Percentiles rank a stretch among this genome's conserved stretches.
phyloP scores from a whole-genome alignment of 1,140 invertebrate species.

The Wasmannia auropunctata region DNA sequence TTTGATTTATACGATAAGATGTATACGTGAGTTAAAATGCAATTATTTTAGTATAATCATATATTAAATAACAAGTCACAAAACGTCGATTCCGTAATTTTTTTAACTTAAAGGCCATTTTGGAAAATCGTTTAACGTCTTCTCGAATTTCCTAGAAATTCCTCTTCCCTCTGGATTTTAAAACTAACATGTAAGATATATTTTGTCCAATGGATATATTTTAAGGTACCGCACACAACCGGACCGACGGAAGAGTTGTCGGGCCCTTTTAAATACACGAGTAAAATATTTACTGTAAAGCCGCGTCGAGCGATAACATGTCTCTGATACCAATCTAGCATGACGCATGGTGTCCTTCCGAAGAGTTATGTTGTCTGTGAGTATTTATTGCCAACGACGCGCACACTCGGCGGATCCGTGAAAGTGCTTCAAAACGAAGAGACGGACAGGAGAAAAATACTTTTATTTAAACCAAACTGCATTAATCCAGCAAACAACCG shows the following conservation, averaged over 20 bases:
- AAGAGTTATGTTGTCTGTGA: constrained; percentile 72
- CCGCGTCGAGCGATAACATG: constrained; percentile 72
- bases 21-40: background rate
- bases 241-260: constrained; percentile 46
- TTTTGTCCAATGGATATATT: constrained; percentile 54
- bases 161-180: constrained; percentile 48
- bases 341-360: constrained; percentile 74
- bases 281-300: constrained; percentile 72
- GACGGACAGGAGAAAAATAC: background rate
- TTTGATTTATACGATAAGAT: background rate
- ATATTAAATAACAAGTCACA: background rate
- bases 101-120: background rate
- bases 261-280: constrained; percentile 56
- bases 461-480: background rate
- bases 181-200: constrained; percentile 63
- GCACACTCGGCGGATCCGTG: constrained; percentile 48
- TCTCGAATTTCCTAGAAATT: constrained; percentile 6
- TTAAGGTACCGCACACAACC: constrained; percentile 55
- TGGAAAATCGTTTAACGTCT: background rate
- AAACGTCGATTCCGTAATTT: background rate
- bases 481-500: background rate
- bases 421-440: background rate
- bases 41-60: background rate
- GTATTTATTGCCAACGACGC: constrained; percentile 75
- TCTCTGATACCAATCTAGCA: constrained; percentile 79